phyloP scores from a whole-genome alignment of 1,140 invertebrate genomes.

The Telenomus remus region DNA sequence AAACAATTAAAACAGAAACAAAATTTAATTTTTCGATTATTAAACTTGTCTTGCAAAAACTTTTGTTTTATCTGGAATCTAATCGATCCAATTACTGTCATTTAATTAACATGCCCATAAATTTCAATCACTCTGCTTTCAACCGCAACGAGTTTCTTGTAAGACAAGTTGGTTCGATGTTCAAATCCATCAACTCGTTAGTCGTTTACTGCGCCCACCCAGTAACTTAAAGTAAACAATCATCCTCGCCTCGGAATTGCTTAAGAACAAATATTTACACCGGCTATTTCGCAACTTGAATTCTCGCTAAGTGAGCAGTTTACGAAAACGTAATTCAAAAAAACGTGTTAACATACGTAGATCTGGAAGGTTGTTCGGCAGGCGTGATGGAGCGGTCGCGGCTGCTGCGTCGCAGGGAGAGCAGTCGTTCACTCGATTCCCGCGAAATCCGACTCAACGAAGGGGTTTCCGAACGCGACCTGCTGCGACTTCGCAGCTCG shows the following conservation, averaged over 20 bases:
- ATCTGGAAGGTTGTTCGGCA: slow-evolving; percentile 52
- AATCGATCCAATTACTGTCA: no score
- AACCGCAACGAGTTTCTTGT: no score
- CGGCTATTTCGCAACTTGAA: not conserved
- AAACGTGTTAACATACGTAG: slow-evolving; percentile 2
- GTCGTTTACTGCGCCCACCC: no score
- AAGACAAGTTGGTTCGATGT: no score
- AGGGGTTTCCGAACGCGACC: slow-evolving; percentile 71
- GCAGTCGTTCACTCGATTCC: slow-evolving; percentile 64
- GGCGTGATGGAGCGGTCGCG: slow-evolving; percentile 70
- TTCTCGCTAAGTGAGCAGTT: not conserved
- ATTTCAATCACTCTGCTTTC: no score
- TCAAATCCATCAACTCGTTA: no score
- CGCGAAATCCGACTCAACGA: slow-evolving; percentile 52
- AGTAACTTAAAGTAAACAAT: not conserved
- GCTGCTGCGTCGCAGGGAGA: slow-evolving; percentile 66
- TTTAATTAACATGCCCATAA: no score
- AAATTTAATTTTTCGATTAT: no score
- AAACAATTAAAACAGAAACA: no score
- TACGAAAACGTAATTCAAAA: slow-evolving; percentile 2
- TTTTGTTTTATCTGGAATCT: no score
- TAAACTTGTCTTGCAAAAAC: no score
- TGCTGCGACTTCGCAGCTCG: slow-evolving; percentile 69
- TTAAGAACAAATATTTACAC: slow-evolving; percentile 1
- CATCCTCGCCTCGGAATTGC: not conserved